Evolutionary conservation across 1,140 invertebrate genomes (phyloP), one percentile per base, ranked within the genome.

Genomic region (Macrosteles quadrilineatus): DNA sequence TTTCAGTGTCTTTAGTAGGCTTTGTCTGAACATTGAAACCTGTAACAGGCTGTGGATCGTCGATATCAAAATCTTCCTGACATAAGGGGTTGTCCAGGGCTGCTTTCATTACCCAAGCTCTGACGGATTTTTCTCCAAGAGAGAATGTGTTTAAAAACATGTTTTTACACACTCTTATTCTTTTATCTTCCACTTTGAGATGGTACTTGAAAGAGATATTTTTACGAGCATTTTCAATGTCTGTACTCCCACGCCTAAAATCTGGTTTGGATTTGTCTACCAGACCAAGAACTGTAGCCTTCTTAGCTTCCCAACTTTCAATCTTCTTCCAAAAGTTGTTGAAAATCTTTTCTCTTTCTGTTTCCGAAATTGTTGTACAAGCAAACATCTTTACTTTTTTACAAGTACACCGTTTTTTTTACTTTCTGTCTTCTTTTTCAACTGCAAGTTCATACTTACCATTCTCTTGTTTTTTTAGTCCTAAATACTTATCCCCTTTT

Each of bases 401-500:
- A 31, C 57, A 62, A 6, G 27, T 9, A 31, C 57, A 62, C 27
- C 57, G 57, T 43, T 43, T 43, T 43, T 43, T 11, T 43, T 43
- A 9, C 17, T 11, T 9, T 9, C 36, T 17, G 17, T 43, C 36
- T 9, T 11, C 17, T 11, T 43, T 11, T 43, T 43, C 36, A 43
- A 43, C 63, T 11, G 27, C 36, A 62, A 69, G 36, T 62, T 23
- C 63, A 62, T 69, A 69, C 63, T 69, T 47, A 62, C 21, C 50
- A 32, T 23, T 23, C 64, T 69, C 55, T 69, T 69, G 67, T 23
- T 69, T 69, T 40, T 69, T 40, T 23, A 69, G 63, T 32, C 67
- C 65, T 29, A 71, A 71, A 69, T 71, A 71, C n/a, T 17, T 57
- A 70, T 71, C 65, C 64, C 70, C 72, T 73, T 73, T 68, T 67